phyloP scores from a whole-genome alignment of 92 coral and sea anemone species.

The Epizoanthus rinbou region DNA sequence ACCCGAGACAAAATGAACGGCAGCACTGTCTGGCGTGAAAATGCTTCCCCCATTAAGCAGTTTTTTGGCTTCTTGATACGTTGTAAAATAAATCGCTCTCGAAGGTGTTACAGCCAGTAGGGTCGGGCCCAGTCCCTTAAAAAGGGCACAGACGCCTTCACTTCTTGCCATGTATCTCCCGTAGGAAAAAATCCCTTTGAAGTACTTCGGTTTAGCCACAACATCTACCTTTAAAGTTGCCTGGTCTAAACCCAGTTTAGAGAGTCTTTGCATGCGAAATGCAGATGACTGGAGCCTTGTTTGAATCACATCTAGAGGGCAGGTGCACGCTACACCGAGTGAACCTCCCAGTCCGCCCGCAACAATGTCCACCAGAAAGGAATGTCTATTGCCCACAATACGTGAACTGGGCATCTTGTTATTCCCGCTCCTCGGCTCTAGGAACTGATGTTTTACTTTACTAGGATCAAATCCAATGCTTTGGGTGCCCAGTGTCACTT shows the following conservation, averaged over 20 bases:
- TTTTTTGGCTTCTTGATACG: constrained; percentile 38
- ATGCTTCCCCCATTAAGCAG: constrained; percentile 4
- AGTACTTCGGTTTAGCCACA: constrained; percentile 14
- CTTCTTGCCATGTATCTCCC: constrained; percentile 48
- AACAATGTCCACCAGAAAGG: constrained; percentile 37
- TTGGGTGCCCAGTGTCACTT: background rate
- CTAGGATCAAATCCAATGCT: background rate
- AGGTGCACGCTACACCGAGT: constrained; percentile 41
- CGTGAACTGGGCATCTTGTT: background rate
- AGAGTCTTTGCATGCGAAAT: constrained; percentile 43
- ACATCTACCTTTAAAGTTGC: constrained; percentile 36
- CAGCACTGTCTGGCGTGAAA: constrained; percentile 26
- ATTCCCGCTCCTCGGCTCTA: background rate
- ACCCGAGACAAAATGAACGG: constrained; percentile 36
- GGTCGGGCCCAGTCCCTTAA: constrained; percentile 51
- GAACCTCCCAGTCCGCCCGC: constrained; percentile 61
- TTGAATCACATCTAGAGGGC: constrained; percentile 56
- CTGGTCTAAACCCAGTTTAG: constrained; percentile 35
- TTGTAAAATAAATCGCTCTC: constrained; percentile 56
- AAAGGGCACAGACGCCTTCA: constrained; percentile 52
- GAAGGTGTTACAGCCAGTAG: constrained; percentile 52
- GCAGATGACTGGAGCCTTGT: constrained; percentile 65
- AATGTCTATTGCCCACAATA: background rate
- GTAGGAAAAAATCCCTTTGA: constrained; percentile 47
- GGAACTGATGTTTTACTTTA: background rate